phyloP scores from a whole-genome alignment of 2,113 vertebrate genomes.

The Circaetus cinerascens region DNA sequence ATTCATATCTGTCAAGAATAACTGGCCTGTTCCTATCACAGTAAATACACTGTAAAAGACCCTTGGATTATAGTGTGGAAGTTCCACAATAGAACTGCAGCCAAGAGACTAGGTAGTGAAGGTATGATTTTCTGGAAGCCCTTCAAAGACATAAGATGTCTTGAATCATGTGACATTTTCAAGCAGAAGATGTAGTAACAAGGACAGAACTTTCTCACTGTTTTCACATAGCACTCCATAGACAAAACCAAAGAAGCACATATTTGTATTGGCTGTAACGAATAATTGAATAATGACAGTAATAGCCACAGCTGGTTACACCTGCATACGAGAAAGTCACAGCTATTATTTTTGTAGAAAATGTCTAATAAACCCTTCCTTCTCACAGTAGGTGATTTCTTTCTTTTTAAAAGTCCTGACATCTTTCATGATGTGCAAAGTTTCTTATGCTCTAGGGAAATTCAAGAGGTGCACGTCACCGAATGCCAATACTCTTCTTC shows the following conservation, averaged over 20 bases:
- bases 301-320: neutral
- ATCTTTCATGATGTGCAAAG: neutral
- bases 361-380: neutral
- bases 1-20: neutral
- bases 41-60: neutral
- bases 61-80: neutral
- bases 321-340: neutral
- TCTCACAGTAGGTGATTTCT: neutral
- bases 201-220: neutral
- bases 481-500: neutral
- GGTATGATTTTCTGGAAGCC: neutral
- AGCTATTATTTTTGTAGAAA: neutral
- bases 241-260: neutral
- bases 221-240: neutral
- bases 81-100: neutral
- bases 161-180: neutral
- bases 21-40: neutral
- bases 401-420: neutral
- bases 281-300: neutral
- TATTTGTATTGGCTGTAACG: neutral
- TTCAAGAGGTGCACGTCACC: neutral
- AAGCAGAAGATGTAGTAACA: neutral
- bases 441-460: neutral
- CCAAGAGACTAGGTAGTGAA: neutral
- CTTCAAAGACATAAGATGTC: neutral